Conservation (phyloP, 2,888 invertebrate species). For the Nematopogon swammerdamellus region DNA sequence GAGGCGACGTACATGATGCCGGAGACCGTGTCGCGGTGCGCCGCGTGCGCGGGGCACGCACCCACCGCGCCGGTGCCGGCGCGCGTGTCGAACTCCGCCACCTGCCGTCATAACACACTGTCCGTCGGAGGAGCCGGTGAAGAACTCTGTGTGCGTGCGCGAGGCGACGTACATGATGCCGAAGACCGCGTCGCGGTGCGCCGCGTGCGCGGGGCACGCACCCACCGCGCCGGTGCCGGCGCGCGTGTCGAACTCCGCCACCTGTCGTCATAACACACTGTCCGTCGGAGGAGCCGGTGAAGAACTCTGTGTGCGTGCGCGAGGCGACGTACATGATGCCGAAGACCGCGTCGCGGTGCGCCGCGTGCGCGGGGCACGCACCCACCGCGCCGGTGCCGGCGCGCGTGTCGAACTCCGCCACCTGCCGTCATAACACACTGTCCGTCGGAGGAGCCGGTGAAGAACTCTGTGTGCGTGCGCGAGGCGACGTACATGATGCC, state of each 20-base stretch:
- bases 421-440: too few relatives aligned
- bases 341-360: conserved; percentile 52
- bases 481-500: too few relatives aligned
- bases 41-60: conserved; percentile 52
- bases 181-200: conserved; percentile 52
- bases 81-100: conserved; percentile 75
- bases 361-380: conserved; percentile 52
- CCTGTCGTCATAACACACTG: conserved; percentile 56
- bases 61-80: conserved; percentile 71
- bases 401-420: conserved; percentile 75
- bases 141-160: conserved; percentile 61
- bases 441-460: too few relatives aligned
- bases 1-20: conserved; percentile 58
- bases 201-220: conserved; percentile 52
- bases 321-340: conserved; percentile 58
- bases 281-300: conserved; percentile 62
- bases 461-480: too few relatives aligned
- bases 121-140: conserved; percentile 62
- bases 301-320: conserved; percentile 61
- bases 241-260: conserved; percentile 75
- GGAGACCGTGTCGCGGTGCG: conserved; percentile 52
- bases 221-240: conserved; percentile 71
- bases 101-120: conserved; percentile 56
- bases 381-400: conserved; percentile 71
- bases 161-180: conserved; percentile 58